These are phyloP conservation scores for Fregetta grallaria DNA, from an alignment of 2,113 vertebrate species.

Conservation along the genomic window DNA sequence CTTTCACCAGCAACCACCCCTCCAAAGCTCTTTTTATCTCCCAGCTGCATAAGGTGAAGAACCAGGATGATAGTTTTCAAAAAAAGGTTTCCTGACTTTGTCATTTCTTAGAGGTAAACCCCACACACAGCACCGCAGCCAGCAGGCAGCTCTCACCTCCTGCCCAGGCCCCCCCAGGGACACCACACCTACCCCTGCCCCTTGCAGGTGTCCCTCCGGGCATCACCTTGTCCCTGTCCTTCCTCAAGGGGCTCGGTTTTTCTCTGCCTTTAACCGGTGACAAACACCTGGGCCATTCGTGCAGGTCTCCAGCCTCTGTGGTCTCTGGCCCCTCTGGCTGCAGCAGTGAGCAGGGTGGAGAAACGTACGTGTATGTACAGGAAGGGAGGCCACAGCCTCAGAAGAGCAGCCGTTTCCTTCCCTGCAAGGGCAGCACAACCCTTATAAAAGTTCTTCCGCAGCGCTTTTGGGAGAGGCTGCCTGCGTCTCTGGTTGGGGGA, in stretches of 20 bases:
- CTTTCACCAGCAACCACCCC: not conserved
- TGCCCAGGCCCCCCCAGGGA: not conserved
- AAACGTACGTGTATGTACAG: rapidly evolving
- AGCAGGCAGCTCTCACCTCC: rapidly evolving
- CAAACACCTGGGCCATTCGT: not conserved
- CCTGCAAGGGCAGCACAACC: not conserved
- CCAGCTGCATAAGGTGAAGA: not conserved
- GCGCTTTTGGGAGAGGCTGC: not conserved
- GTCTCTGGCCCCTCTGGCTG: not conserved
- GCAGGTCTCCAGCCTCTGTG: not conserved
- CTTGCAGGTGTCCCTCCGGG: not conserved
- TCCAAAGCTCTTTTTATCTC: not conserved
- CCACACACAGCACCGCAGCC: not conserved
- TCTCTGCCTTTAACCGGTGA: not conserved
- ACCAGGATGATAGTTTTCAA: not conserved
- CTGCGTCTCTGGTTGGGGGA: not conserved
- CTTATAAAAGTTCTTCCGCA: too few relatives aligned
- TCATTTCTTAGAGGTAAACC: not conserved
- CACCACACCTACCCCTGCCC: not conserved
- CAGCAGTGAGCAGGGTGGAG: not conserved
- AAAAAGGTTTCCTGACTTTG: not conserved
- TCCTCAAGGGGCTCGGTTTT: not conserved
- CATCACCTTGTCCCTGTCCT: not conserved
- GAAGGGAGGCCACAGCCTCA: not conserved
- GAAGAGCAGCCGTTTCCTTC: not conserved